phyloP scores from a whole-genome alignment of 2,888 invertebrate genomes.

The Mythimna vitellina region DNA sequence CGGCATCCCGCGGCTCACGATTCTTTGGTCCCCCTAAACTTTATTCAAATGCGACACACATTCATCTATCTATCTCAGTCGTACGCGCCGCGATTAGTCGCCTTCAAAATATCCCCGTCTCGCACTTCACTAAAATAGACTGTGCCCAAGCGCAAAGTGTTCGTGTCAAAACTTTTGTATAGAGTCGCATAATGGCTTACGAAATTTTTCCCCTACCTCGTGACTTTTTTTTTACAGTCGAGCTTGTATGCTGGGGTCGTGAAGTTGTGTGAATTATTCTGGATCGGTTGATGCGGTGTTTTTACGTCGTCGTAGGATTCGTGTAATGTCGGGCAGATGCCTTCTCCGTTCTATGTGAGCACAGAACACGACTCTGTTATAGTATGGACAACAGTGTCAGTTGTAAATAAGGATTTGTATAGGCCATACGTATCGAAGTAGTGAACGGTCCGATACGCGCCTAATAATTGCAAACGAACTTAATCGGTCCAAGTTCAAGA shows the following conservation, averaged over 20 bases:
- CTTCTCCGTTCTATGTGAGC: conserved; percentile 84
- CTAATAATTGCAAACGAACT: conserved; percentile 73
- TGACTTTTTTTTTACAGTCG: conserved; percentile 88
- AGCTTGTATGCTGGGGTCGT: conserved; percentile 86
- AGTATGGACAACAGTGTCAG: conserved; percentile 89
- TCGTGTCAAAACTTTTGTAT: conserved; percentile 90
- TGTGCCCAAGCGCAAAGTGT: conserved; percentile 90
- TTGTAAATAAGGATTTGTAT: conserved; percentile 91
- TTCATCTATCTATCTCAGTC: conserved; percentile 84
- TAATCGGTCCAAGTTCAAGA: conserved; percentile 70
- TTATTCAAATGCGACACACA: conserved; percentile 89
- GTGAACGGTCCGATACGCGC: conserved; percentile 78
- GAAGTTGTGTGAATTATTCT: conserved; percentile 87
- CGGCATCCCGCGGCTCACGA: conserved; percentile 88
- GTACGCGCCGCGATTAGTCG: conserved; percentile 77
- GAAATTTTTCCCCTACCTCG: conserved; percentile 90
- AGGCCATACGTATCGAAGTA: conserved; percentile 88
- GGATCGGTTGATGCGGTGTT: conserved; percentile 82
- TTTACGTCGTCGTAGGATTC: conserved; percentile 81
- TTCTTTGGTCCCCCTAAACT: conserved; percentile 89
- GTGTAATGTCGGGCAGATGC: conserved; percentile 82
- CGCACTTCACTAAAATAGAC: conserved; percentile 89
- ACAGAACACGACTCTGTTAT: conserved; percentile 83
- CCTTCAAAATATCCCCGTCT: conserved; percentile 80
- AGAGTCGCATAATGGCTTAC: conserved; percentile 88